Evolutionary conservation across 2,888 invertebrate species (phyloP).

Genomic region (Diplazon laetatorius): DNA sequence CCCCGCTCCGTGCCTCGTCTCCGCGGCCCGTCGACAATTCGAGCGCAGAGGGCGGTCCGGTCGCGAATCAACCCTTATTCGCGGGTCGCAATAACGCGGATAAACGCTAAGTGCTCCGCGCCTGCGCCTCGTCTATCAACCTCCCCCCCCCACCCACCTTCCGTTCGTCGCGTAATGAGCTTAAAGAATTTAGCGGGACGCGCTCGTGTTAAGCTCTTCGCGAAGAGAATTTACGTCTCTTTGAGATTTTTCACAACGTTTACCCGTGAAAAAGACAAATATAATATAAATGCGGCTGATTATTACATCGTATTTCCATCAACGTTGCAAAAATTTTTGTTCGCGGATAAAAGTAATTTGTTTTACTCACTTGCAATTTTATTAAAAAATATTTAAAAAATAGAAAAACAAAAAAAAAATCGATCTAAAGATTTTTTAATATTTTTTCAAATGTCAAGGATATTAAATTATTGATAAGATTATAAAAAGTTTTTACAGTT

Average conservation of each 20-base stretch:
- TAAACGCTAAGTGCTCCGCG: slow-evolving; percentile 12
- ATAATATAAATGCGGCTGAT: not conserved
- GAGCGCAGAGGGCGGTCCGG: slow-evolving; percentile 73
- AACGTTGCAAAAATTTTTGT: too few relatives aligned
- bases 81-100: slow-evolving; percentile 35
- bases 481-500: too few relatives aligned
- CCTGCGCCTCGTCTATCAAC: slow-evolving; percentile 61
- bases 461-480: too few relatives aligned
- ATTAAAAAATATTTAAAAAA: too few relatives aligned
- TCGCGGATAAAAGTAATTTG: not conserved
- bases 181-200: slow-evolving; percentile 77
- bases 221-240: not conserved
- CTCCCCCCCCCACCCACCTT: too few relatives aligned
- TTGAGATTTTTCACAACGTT: not conserved
- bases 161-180: slow-evolving; percentile 76
- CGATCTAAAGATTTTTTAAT: too few relatives aligned
- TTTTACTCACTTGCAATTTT: not conserved
- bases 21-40: slow-evolving; percentile 71
- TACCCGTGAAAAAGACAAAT: not conserved
- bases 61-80: slow-evolving; percentile 47
- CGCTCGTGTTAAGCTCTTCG: slow-evolving; percentile 6
- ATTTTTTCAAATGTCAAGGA: too few relatives aligned
- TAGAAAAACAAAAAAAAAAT: too few relatives aligned
- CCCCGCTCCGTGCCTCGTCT: slow-evolving; percentile 35
- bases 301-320: too few relatives aligned